Evolutionary conservation across 2,113 vertebrate genomes (phyloP).

Genomic region (Phalacrocorax carbo): DNA sequence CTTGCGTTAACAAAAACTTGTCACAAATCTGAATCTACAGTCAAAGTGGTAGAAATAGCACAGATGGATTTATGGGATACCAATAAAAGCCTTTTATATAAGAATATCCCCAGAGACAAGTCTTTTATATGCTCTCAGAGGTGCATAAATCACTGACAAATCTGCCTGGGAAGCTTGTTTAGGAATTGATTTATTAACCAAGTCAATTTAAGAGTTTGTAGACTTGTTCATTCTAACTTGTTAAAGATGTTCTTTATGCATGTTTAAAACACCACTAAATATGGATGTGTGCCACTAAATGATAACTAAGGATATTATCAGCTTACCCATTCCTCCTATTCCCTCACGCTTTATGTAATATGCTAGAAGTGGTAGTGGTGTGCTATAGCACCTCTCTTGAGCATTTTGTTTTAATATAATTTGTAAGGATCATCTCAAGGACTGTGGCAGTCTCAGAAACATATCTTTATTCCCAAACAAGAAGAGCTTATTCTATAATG

Average conservation of each 20-base stretch:
- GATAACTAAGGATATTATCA: neutral
- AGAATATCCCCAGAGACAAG: neutral
- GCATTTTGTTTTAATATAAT: neutral
- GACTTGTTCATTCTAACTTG: neutral
- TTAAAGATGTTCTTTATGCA: neutral
- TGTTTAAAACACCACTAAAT: neutral
- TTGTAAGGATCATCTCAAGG: neutral
- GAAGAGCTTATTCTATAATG: neutral
- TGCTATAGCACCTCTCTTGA: neutral
- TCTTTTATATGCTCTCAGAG: slow-evolving; percentile 29
- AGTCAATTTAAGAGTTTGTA: slow-evolving; percentile 32
- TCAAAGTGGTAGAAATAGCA: neutral
- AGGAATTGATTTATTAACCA: slow-evolving; percentile 55
- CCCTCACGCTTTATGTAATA: neutral
- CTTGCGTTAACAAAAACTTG: neutral
- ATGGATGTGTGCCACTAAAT: neutral
- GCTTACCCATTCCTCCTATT: neutral
- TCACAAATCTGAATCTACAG: neutral
- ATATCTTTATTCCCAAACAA: neutral
- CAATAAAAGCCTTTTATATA: slow-evolving; percentile 38
- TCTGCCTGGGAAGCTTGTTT: slow-evolving; percentile 7
- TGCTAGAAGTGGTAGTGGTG: neutral
- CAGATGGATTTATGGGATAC: slow-evolving; percentile 14
- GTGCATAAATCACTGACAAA: slow-evolving; percentile 45
- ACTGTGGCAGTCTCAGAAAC: neutral